Base-by-base conservation (phyloP, 2,113 vertebrate species). In the Tenebrosternarchus preto region DNA sequence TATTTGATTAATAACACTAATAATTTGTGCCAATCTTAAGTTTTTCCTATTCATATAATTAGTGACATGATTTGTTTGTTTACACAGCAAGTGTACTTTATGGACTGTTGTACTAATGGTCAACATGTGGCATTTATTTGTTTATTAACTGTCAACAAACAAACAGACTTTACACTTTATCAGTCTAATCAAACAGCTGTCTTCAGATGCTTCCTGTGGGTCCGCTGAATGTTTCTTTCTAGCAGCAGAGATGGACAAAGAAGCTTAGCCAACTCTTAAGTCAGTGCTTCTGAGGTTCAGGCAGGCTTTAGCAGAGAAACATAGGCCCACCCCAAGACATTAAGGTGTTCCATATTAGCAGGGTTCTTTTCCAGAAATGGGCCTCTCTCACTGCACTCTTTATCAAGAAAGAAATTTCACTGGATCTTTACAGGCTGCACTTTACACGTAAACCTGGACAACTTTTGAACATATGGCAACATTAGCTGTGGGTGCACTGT, bases 141-240 rank as follows among this genome's bases (percentile, higher is more conserved):
- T 16, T 16, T 63, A 1, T 63, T 27, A 63, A 11, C 19, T 7
- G n/a, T 68, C 9, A 68, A n/a, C 24, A 8, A 39, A 3, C 24
- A 22, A 5, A n/a, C 33, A 2, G 1, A 66, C 6, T 3, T 50
- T 50, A 15, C 43, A 27, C 61, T 64, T 11, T 1, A 15, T 19
- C 24, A 29, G 19, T 63, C 31, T 73, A 50, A 63, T 80, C 36
- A 11, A 39, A 59, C 64, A 57, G 31, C n/a, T 17, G 43, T 31
- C 27, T 67, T 20, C 64, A 36, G 31, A 36, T 4, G 19, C 64
- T 9, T 50, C 64, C 31, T 22, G 20, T 5, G 33, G 64, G 36
- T 80, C 59, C 55, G 77, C 25, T 36, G 68, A 63, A 64, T 80
- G 59, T 80, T 63, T 80, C 33, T 46, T 46, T 70, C 36, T 60